Evolutionary conservation across 2,113 vertebrate genomes (phyloP), one percentile per base, ranked within the genome.

Genomic region (Triplophysa siluroides): DNA sequence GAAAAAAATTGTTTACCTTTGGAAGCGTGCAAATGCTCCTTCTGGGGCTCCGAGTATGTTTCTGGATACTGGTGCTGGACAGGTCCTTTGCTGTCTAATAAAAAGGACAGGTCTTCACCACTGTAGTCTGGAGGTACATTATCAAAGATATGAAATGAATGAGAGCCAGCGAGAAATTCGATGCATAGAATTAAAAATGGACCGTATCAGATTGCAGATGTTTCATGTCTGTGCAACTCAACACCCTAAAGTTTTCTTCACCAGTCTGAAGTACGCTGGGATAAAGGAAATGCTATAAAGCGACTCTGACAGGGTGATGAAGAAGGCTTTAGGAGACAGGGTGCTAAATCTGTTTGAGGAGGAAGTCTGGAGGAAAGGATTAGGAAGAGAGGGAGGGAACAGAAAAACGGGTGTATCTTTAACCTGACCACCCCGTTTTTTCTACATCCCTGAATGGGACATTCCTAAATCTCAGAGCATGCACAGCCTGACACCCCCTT

Each of bases 321-420:
- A 91, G 92, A 79, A 77, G 86, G 69, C 66, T 73, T 79, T 83
- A 66, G 84, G 75, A 78, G 86, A 83, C 83, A 74, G 77, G 78
- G 70, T 86, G 88, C 89, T 90, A 90, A 91, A 91, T 92, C 90
- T 92, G 91, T 88, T 89, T 86, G 84, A 91, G 87, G 84, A 92
- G 92, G 93, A 94, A 93, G 90, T 93, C 92, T 94, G 93, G 92
- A 92, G 92, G 90, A 92, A 91, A 90, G 92, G 93, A 93, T 93
- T 93, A 93, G 92, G 87, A 85, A 88, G 84, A 88, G 84, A 83
- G 87, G 85, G 88, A 88, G 84, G 83, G 87, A 87, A 86, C 71
- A 4, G 68, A 16, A 23, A 52, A 64, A 52, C 33, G 66, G 56
- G 83, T 83, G 87, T 86, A 87, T 90, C 90, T 91, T 89, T 89